Evolutionary conservation across 2,113 vertebrate genomes (phyloP).

Genomic region (Ceuthmochares aereus): DNA sequence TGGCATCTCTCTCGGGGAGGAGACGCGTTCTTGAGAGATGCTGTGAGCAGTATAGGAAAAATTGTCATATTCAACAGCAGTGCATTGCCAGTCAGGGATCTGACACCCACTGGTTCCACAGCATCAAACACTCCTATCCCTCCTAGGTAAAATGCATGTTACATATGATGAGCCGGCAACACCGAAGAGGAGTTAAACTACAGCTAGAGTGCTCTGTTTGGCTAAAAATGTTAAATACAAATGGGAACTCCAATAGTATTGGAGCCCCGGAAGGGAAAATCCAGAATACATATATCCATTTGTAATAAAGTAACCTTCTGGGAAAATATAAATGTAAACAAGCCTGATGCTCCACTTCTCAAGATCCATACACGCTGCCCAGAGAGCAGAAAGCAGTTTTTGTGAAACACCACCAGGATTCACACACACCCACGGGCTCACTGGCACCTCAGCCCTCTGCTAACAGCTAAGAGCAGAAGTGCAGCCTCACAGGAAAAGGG

Average conservation of each 20-base stretch:
- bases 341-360: background rate
- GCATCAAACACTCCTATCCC: background rate
- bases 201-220: background rate
- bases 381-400: background rate
- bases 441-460: background rate
- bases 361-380: rapidly evolving
- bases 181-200: background rate
- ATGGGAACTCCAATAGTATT: background rate
- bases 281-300: rapidly evolving
- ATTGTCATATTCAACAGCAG: background rate
- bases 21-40: background rate
- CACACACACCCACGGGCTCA: rapidly evolving
- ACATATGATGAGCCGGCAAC: background rate
- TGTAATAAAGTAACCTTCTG: background rate
- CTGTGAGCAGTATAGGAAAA: background rate
- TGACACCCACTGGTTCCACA: constrained; percentile 5
- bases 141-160: background rate
- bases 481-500: background rate
- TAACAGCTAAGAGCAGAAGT: background rate
- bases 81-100: background rate
- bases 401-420: background rate
- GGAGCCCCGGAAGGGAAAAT: background rate
- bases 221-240: background rate
- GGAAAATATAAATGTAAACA: background rate
- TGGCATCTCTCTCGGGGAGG: background rate